Conservation (phyloP, 1,140 invertebrate species). For the Lucilia sericata region DNA sequence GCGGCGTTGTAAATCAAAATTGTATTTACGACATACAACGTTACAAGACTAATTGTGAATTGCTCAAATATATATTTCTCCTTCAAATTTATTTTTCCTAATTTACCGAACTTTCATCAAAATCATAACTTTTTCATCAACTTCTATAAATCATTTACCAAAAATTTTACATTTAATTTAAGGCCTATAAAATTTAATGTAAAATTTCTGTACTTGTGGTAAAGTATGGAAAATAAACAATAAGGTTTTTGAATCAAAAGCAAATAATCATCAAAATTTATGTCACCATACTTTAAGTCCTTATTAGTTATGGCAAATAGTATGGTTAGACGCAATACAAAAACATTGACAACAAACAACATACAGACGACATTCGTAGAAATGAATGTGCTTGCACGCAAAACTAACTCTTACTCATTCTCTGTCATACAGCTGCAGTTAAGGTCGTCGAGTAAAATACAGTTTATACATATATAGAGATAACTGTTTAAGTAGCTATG, state of each 20-base stretch:
- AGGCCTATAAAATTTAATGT: background rate
- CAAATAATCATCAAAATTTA: conserved; percentile 29
- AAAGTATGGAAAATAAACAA: conserved; percentile 14
- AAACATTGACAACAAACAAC: conserved; percentile 11
- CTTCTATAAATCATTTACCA: no score
- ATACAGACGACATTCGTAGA: background rate
- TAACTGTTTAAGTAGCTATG: conserved; percentile 32
- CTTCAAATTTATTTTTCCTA: no score
- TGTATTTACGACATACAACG: no score
- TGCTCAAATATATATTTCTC: no score
- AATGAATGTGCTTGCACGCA: background rate
- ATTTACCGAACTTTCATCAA: no score
- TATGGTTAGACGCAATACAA: conserved; percentile 3
- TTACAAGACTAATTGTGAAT: no score
- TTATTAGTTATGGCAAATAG: conserved; percentile 29
- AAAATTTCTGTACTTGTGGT: background rate
- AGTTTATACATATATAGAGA: conserved; percentile 17
- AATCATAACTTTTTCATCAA: no score
- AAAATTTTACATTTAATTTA: no score
- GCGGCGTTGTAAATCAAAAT: no score
- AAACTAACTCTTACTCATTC: background rate
- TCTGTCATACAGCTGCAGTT: background rate
- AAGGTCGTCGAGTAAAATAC: background rate
- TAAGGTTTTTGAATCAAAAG: background rate
- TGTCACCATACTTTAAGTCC: conserved; percentile 26